Percentiles rank a stretch among this genome's conserved stretches.
phyloP scores from a whole-genome alignment of 2,888 invertebrate genomes.

The Steinernema hermaphroditum region DNA sequence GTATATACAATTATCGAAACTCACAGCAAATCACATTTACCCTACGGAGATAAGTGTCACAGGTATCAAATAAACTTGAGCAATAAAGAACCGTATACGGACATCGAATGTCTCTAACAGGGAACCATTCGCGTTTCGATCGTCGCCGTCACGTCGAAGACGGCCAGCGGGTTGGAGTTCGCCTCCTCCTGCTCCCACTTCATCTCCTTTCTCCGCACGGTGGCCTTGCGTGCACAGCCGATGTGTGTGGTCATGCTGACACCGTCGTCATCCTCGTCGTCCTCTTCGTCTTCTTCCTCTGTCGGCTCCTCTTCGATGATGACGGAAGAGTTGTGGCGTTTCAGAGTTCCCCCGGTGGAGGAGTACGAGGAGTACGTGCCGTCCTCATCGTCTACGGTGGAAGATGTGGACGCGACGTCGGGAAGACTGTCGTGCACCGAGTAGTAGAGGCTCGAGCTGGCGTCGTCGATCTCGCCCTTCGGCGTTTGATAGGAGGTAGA shows the following conservation, averaged over 20 bases:
- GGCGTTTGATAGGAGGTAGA: constrained; percentile 13
- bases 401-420: constrained; percentile 27
- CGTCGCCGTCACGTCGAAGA: constrained; percentile 12
- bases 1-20: no score
- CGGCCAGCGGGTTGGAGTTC: neutral
- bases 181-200: neutral
- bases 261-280: constrained; percentile 29
- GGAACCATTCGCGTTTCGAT: constrained; percentile 24
- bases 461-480: constrained; percentile 22
- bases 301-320: constrained; percentile 27
- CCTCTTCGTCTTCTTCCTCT: constrained; percentile 10
- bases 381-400: constrained; percentile 29
- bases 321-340: constrained; percentile 27
- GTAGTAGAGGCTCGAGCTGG: constrained; percentile 21
- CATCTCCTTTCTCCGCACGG: neutral
- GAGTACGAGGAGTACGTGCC: constrained; percentile 28
- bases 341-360: constrained; percentile 25
- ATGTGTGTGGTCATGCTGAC: constrained; percentile 29
- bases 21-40: no score
- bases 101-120: neutral
- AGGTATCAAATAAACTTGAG: neutral
- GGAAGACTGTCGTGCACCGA: constrained; percentile 25
- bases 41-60: no score
- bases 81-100: constrained; percentile 19
- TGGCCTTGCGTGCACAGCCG: constrained; percentile 1